These are phyloP conservation scores for Boleophthalmus pectinirostris DNA, from an alignment of 2,113 vertebrate genomes.

Conservation along the genomic window DNA sequence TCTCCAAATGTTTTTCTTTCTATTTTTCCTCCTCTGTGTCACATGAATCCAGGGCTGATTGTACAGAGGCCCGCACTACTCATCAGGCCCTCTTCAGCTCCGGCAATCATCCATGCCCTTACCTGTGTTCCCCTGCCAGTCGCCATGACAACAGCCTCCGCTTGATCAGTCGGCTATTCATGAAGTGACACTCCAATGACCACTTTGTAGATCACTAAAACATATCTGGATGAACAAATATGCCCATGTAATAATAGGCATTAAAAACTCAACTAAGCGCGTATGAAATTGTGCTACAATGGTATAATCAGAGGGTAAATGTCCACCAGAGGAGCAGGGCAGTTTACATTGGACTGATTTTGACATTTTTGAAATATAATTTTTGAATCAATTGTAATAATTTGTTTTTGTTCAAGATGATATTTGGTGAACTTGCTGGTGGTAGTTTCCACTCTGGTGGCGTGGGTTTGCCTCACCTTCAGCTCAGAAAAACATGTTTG, in stretches of 20 bases:
- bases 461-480: too few species aligned
- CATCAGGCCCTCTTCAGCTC: slow-evolving; percentile 73
- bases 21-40: slow-evolving; percentile 23
- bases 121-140: slow-evolving; percentile 71
- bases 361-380: background rate
- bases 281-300: background rate
- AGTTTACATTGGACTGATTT: background rate
- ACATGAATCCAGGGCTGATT: slow-evolving; percentile 57
- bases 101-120: slow-evolving; percentile 74
- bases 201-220: slow-evolving; percentile 72
- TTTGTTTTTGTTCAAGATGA: background rate
- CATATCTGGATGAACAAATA: slow-evolving; percentile 58
- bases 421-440: background rate
- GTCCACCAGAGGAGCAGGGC: background rate
- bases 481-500: too few species aligned
- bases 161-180: slow-evolving; percentile 75
- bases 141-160: slow-evolving; percentile 74
- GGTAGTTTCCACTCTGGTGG: too few species aligned
- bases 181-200: slow-evolving; percentile 74
- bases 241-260: slow-evolving; percentile 28
- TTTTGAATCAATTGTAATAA: background rate
- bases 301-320: slow-evolving; percentile 3
- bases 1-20: slow-evolving; percentile 20
- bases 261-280: slow-evolving; percentile 4
- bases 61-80: slow-evolving; percentile 61